Percentiles rank a stretch among this genome's conserved stretches.
phyloP scores from a whole-genome alignment of 2,113 vertebrate genomes.

The Mus spicilegus region DNA sequence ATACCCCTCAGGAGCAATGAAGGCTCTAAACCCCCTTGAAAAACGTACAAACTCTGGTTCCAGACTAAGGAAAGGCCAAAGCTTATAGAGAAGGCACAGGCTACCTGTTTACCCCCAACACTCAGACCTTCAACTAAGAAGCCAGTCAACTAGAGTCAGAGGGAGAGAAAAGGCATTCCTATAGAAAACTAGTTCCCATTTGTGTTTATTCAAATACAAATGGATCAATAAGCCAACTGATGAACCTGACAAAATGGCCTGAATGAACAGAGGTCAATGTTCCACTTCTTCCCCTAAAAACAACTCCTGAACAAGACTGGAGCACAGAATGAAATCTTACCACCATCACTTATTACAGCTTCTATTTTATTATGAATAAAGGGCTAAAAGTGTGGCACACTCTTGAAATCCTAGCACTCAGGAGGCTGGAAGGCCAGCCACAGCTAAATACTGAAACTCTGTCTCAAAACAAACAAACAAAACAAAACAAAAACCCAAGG shows the following conservation, averaged over 20 bases:
- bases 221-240: constrained; percentile 27
- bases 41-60: constrained; percentile 33
- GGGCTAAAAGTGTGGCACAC: background rate
- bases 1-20: background rate
- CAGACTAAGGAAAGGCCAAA: constrained; percentile 3
- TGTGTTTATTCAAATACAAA: constrained; percentile 30
- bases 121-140: constrained; percentile 15
- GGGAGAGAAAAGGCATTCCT: background rate
- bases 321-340: constrained; percentile 15
- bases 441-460: background rate
- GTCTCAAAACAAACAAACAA: background rate
- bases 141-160: background rate
- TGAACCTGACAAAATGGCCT: constrained; percentile 15
- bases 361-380: background rate
- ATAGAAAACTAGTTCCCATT: constrained; percentile 26
- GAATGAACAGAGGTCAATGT: background rate
- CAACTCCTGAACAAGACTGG: background rate
- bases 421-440: background rate
- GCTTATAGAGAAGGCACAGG: background rate
- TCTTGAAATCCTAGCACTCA: background rate
- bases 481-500: background rate
- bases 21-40: constrained; percentile 42
- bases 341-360: background rate
- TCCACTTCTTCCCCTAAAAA: constrained; percentile 25
- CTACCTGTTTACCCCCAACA: background rate